A percentile compares a stretch with the other conserved stretches of the same genome.
phyloP scores from a whole-genome alignment of 2,113 vertebrate genomes.

The Rhea americana region DNA sequence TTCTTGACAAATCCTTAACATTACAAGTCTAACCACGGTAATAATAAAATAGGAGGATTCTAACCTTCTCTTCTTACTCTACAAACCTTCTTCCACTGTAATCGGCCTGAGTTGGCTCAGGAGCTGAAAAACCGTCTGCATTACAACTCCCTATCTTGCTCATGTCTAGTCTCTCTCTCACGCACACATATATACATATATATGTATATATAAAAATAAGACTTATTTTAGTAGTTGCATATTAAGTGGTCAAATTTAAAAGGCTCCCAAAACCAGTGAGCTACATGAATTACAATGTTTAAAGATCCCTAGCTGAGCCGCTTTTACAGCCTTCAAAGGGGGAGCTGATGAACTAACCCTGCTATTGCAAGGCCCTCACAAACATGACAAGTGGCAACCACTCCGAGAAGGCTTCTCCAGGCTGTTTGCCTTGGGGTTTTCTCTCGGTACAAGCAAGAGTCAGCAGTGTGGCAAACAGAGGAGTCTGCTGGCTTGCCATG shows the following conservation, averaged over 20 bases:
- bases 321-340: not conserved
- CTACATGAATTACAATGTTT: slow-evolving; percentile 5
- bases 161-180: not conserved
- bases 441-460: not conserved
- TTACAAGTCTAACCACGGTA: slow-evolving; percentile 55
- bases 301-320: not conserved
- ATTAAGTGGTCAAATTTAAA: slow-evolving; percentile 49
- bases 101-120: slow-evolving; percentile 18
- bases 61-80: slow-evolving; percentile 58
- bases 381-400: slow-evolving; percentile 23
- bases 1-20: slow-evolving; percentile 57
- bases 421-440: slow-evolving; percentile 42
- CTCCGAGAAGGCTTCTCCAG: slow-evolving; percentile 23
- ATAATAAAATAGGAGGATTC: slow-evolving; percentile 58
- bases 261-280: not conserved
- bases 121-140: slow-evolving; percentile 42
- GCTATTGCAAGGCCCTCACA: slow-evolving; percentile 24
- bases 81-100: slow-evolving; percentile 36
- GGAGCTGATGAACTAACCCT: slow-evolving; percentile 12
- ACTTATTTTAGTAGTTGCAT: slow-evolving; percentile 36
- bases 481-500: slow-evolving; percentile 8
- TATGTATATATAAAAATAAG: not conserved
- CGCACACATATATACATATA: not conserved
- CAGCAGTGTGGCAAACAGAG: not conserved
- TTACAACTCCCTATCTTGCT: slow-evolving; percentile 47